phyloP scores from a whole-genome alignment of 2,888 invertebrate species.

The Dryobotodes eremita region DNA sequence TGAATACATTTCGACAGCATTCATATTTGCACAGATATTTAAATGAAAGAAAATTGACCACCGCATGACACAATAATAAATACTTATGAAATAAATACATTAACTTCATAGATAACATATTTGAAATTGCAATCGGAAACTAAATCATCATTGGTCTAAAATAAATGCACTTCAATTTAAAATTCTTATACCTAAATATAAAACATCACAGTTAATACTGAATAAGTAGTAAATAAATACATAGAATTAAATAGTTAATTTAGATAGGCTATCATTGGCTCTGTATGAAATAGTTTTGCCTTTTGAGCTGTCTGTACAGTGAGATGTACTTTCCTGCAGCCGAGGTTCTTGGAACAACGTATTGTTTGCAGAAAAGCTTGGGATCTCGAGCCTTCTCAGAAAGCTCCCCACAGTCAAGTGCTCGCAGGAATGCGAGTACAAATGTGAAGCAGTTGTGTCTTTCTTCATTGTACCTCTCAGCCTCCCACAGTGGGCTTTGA shows the following conservation, averaged over 20 bases:
- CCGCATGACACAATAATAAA: constrained; percentile 57
- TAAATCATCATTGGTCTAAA: constrained; percentile 85
- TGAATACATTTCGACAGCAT: constrained; percentile 22
- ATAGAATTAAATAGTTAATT: constrained; percentile 71
- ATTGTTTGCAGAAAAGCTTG: constrained; percentile 94
- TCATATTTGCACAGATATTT: constrained; percentile 52
- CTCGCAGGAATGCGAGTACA: constrained; percentile 94
- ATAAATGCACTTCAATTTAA: constrained; percentile 88
- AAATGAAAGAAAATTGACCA: constrained; percentile 42
- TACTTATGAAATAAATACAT: constrained; percentile 63
- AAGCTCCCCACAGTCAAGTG: constrained; percentile 93
- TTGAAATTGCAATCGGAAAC: constrained; percentile 70
- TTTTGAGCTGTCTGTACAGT: constrained; percentile 93
- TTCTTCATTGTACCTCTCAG: constrained; percentile 93
- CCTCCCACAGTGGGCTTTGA: constrained; percentile 92
- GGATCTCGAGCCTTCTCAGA: constrained; percentile 93
- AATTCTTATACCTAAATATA: constrained; percentile 83
- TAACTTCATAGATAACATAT: constrained; percentile 63
- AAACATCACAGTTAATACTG: constrained; percentile 90
- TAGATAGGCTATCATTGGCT: constrained; percentile 82
- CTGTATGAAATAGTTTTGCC: constrained; percentile 88
- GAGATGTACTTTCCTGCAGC: constrained; percentile 96
- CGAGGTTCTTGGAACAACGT: constrained; percentile 95
- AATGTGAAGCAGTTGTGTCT: constrained; percentile 96
- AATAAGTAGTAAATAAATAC: constrained; percentile 84